Conservation (phyloP, 2,888 invertebrate genomes). For the Lypha dubia region DNA sequence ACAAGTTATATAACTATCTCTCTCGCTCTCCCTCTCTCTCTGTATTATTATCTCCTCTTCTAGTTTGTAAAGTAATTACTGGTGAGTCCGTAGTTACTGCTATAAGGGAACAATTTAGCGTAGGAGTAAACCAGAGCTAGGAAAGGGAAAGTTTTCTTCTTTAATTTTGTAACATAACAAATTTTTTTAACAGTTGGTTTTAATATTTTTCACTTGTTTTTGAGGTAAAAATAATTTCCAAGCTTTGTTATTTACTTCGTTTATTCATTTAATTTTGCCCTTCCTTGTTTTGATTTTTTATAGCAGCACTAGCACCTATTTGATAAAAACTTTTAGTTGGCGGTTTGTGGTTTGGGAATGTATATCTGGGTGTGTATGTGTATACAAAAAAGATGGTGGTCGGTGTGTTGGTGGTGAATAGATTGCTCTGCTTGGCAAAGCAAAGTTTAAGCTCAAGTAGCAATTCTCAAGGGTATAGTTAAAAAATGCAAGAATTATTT, state of each 20-base stretch:
- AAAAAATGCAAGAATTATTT: constrained; percentile 17
- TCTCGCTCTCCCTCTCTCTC: no score
- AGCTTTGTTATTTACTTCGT: constrained; percentile 28
- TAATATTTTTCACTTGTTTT: constrained; percentile 11
- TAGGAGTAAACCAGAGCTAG: background rate
- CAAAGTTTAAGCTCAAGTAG: constrained; percentile 28
- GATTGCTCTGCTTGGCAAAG: constrained; percentile 12
- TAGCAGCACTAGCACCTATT: no score
- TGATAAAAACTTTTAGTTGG: constrained; percentile 35
- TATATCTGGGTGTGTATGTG: no score
- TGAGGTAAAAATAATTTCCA: constrained; percentile 46
- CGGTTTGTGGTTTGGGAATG: constrained; percentile 42
- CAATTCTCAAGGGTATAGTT: constrained; percentile 44
- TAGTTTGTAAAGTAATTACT: constrained; percentile 3
- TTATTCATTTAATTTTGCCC: background rate
- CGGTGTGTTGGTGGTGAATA: constrained; percentile 20
- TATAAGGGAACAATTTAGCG: background rate
- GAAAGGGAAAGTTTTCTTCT: constrained; percentile 14
- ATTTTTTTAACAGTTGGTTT: constrained; percentile 21
- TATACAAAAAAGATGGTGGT: background rate
- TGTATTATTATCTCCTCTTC: background rate
- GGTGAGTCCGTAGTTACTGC: background rate
- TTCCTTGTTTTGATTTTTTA: background rate
- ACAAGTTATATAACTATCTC: constrained; percentile 7
- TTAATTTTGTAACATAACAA: background rate